These are phyloP conservation scores for Orycteropus afer DNA, from an alignment of 2,113 vertebrate genomes.

Conservation along the genomic window DNA sequence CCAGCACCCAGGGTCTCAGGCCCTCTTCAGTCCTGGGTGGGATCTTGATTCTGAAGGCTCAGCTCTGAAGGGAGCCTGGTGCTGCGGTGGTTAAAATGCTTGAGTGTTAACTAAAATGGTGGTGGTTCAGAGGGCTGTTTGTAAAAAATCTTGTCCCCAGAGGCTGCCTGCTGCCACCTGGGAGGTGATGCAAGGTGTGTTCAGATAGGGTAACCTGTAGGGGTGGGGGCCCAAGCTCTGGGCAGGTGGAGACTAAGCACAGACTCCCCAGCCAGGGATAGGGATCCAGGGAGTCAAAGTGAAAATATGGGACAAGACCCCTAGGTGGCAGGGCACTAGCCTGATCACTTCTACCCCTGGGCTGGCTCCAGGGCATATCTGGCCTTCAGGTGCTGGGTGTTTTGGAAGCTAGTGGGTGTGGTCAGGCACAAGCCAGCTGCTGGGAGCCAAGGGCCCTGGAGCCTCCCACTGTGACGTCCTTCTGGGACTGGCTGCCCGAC, in stretches of 20 bases:
- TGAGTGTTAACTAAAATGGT: neutral
- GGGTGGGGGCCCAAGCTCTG: accelerated
- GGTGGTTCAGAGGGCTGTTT: slow-evolving; percentile 44
- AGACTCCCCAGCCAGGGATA: neutral
- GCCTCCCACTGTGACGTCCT: neutral
- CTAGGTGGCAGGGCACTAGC: neutral
- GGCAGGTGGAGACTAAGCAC: neutral
- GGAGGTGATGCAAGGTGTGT: slow-evolving; percentile 66
- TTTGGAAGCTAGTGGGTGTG: slow-evolving; percentile 39
- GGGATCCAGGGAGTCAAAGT: neutral
- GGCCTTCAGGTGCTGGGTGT: neutral
- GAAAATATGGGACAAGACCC: neutral
- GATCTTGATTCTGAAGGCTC: neutral
- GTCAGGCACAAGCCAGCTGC: neutral
- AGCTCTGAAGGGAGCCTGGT: neutral
- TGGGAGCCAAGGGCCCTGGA: neutral
- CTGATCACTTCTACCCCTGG: neutral
- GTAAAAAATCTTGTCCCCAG: neutral
- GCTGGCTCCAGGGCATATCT: neutral
- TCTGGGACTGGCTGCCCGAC: neutral
- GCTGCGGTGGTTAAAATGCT: neutral
- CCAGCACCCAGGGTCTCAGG: neutral
- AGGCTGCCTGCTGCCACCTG: neutral
- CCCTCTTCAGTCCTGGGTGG: neutral
- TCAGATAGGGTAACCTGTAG: neutral